Conservation (phyloP, 2,113 vertebrate genomes). For the Numida meleagris region DNA sequence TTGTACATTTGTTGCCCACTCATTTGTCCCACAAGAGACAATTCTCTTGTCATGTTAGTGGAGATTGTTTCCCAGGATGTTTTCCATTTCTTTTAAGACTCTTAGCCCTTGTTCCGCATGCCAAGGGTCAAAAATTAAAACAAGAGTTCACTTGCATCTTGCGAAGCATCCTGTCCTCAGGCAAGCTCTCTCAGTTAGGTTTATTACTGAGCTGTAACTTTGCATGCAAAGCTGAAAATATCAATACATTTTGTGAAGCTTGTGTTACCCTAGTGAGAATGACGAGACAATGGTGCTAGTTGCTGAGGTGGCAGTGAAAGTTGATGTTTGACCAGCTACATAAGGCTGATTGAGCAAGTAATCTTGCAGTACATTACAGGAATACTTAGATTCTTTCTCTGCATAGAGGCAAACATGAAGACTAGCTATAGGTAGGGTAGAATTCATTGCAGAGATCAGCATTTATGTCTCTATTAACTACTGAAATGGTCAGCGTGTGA, state of each 20-base stretch:
- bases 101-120: neutral
- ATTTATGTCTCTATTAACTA: neutral
- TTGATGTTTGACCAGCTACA: neutral
- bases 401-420: neutral
- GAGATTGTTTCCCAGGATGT: constrained; percentile 13
- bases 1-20: neutral
- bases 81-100: constrained; percentile 16
- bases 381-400: neutral
- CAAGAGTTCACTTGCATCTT: neutral
- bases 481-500: neutral
- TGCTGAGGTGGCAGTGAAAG: neutral
- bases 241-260: neutral
- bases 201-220: constrained; percentile 5
- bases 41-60: neutral
- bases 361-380: neutral
- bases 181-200: neutral
- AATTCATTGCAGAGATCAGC: neutral
- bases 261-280: neutral
- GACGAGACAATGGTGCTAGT: neutral
- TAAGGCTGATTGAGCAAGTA: neutral
- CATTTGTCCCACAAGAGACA: constrained; percentile 2
- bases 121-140: neutral
- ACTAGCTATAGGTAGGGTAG: neutral
- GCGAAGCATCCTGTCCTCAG: neutral
- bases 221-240: neutral